Base-by-base conservation (phyloP, 2,888 invertebrate genomes). In the Yponomeuta malinellus region DNA sequence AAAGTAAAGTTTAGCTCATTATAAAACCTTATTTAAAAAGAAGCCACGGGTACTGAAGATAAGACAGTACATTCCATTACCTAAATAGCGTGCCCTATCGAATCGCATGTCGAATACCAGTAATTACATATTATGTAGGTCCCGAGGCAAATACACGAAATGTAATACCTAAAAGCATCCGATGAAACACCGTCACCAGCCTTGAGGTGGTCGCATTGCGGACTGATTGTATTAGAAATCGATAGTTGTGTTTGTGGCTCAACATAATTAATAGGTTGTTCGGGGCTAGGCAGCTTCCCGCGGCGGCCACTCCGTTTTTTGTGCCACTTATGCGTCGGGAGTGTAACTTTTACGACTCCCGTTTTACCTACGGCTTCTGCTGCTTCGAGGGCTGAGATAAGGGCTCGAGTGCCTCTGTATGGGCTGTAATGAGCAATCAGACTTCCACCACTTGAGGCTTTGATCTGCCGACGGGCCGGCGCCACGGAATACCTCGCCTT, bases 311-410 rank as follows among this genome's bases (percentile, higher is more conserved):
- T 71, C 66, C 48, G 70, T 48, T 65, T 70, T 77, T 76, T 78
- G 76, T 78, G 80, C 77, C 86, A 86, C 87, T 87, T 83, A 83
- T 74, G 78, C 71, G 82, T 75, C 81, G 85, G 80, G 79, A 86
- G 87, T 87, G 87, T 89, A 87, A 88, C 85, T 90, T 90, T 90
- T 88, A 90, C 78, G 81, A 80, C 86, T 88, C 85, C 89, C 85
- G 87, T 88, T 86, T 87, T 87, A 88, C 88, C 86, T 86, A 79
- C 78, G 78, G 78, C 78, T 70, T 43, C 37, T 37, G 70, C 48
- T 59, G 52, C 70, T 5, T 88, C 87, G 80, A 89, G 87, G 84
- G 84, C 83, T 84, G 78, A 82, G 89, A 88, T 89, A 90, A 90
- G 78, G 66, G 75, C 72, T 86, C 84, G 79, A 88, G 89, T 85